A percentile compares a stretch with the other conserved stretches of the same genome.
Conservation (phyloP, 1,140 invertebrate species). For the Drosophila sulfurigaster region DNA sequence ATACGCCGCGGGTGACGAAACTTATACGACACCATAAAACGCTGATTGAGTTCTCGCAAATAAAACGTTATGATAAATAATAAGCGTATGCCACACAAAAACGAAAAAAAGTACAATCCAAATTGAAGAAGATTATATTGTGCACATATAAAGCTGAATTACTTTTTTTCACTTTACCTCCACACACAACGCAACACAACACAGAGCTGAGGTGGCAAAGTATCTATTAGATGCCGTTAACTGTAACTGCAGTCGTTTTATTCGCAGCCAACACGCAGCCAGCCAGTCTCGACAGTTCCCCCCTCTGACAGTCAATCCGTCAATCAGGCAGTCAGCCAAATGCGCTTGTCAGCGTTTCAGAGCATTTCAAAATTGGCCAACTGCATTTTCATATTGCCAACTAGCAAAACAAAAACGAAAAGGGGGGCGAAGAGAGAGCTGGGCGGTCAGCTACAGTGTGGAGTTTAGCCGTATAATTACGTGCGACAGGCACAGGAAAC, state of each 20-base stretch:
- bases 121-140: constrained; percentile 6
- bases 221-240: constrained; percentile 82
- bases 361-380: constrained; percentile 60
- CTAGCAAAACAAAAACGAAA: background rate
- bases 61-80: background rate
- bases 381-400: constrained; percentile 44
- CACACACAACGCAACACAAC: constrained; percentile 15
- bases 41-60: background rate
- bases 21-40: background rate
- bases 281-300: background rate
- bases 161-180: constrained; percentile 25
- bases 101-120: background rate
- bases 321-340: constrained; percentile 42
- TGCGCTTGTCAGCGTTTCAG: constrained; percentile 54
- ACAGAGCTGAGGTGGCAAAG: constrained; percentile 70
- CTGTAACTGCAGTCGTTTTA: constrained; percentile 73
- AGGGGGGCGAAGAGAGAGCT: background rate
- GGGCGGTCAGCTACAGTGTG: constrained; percentile 8
- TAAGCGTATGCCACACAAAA: background rate
- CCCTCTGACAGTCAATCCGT: background rate
- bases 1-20: too few species aligned
- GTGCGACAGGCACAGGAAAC: constrained; percentile 70
- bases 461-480: constrained; percentile 58
- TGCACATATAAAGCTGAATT: background rate
- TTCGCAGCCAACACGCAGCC: constrained; percentile 72